phyloP scores from a whole-genome alignment of 1,140 invertebrate genomes.

The Drosophila kohkoa region DNA sequence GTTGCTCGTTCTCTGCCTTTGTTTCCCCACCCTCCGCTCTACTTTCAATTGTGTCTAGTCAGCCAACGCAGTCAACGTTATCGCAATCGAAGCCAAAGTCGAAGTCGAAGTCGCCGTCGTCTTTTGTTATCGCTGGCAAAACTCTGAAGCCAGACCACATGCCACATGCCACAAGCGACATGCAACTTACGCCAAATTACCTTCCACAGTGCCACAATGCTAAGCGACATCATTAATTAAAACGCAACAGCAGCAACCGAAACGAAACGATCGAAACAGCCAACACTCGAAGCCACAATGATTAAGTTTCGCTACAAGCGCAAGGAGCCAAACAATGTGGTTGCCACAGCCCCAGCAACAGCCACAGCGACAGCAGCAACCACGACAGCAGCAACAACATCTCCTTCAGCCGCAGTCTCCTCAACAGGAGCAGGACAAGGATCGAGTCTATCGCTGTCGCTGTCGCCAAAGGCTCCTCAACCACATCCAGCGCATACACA shows the following conservation, averaged over 20 bases:
- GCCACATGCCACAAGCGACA: background rate
- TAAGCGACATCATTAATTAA: background rate
- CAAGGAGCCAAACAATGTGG: slow-evolving; percentile 85
- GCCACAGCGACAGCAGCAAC: background rate
- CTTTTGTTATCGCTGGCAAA: slow-evolving; percentile 17
- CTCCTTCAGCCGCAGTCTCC: slow-evolving; percentile 6
- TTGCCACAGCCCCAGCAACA: slow-evolving; percentile 27
- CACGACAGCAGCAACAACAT: background rate
- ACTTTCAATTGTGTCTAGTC: slow-evolving; percentile 25
- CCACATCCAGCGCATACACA: background rate
- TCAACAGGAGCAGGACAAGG: slow-evolving; percentile 51
- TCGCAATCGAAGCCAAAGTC: slow-evolving; percentile 14
- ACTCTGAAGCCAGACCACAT: slow-evolving; percentile 6
- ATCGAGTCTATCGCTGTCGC: slow-evolving; percentile 10
- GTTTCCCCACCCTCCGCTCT: too few species aligned
- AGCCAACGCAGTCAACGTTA: slow-evolving; percentile 6
- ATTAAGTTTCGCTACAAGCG: slow-evolving; percentile 88
- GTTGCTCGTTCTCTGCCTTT: slow-evolving; percentile 29
- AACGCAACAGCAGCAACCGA: background rate
- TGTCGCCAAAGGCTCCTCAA: background rate
- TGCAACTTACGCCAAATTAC: slow-evolving; percentile 7
- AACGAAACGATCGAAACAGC: background rate
- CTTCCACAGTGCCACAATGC: slow-evolving; percentile 3
- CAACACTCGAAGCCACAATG: slow-evolving; percentile 75
- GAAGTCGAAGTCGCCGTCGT: slow-evolving; percentile 3